Evolutionary conservation across 2,113 vertebrate genomes (phyloP).

Genomic region (Bufo gargarizans): DNA sequence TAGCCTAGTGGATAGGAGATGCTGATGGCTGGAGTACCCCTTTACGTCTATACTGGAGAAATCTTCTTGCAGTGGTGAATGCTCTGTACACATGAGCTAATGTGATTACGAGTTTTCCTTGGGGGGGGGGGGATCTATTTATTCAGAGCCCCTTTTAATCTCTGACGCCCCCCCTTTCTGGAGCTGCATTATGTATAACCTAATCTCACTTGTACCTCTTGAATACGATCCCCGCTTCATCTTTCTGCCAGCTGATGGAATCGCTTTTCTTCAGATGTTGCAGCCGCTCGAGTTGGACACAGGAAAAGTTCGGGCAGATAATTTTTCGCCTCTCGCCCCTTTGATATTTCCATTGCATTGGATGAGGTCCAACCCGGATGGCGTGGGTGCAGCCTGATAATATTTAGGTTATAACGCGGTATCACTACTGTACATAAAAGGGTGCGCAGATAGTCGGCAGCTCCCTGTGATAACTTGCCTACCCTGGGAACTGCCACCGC

Average conservation of each 20-base stretch:
- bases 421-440: conserved; percentile 23
- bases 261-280: conserved; percentile 14
- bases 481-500: neutral
- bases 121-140: no score
- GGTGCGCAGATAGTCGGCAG: neutral
- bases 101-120: no score
- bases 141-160: neutral
- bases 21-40: no score
- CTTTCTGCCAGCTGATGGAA: conserved; percentile 43
- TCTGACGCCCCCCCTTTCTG: neutral
- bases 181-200: conserved; percentile 31
- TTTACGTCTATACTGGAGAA: no score
- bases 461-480: neutral
- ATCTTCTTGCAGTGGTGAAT: no score
- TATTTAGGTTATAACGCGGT: conserved; percentile 29
- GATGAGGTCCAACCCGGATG: conserved; percentile 14
- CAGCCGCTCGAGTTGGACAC: conserved; percentile 3
- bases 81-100: no score
- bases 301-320: conserved; percentile 29
- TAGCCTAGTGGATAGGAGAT: no score
- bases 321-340: neutral
- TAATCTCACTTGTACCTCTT: neutral
- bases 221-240: conserved; percentile 20
- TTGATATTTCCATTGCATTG: conserved; percentile 21
- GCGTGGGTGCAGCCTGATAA: conserved; percentile 44